Evolutionary conservation across 92 coral and sea anemone species (phyloP), one percentile per base, ranked within the genome.

Genomic region (Paramuricea clavata): DNA sequence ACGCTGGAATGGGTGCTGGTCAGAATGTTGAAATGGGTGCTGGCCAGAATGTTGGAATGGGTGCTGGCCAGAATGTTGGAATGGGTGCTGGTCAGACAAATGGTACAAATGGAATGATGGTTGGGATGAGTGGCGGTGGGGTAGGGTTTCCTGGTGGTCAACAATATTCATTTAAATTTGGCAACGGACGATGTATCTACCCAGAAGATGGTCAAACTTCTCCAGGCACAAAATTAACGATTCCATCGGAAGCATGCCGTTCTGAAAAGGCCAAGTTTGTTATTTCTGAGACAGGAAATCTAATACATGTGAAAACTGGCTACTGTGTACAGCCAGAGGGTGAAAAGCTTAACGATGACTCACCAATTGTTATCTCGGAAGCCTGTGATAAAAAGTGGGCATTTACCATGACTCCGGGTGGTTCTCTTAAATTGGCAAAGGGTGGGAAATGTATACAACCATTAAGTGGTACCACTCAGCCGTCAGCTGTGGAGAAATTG

Each of bases 181-280:
- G 39, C 41, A 65, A 65, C 42, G 72, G 72, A 65, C 36, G 72
- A 15, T 65, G 72, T 19, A 65, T 65, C 23, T 65, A 65, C 72
- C 72, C 72, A 33, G 72, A 65, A 65, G 41, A 33, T 65, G 72
- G 72, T 27, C 8, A 65, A 19, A 65, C 72, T 11, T 9, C 36
- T 1, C 5, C 72, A 13, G 72, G 72, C 1, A 65, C 72, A 25
- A 65, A 65, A 33, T 31, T 65, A 16, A 12, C 17, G n/a, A 65
- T 65, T 26, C 72, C 35, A 6, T 28, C 72, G 9, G 72, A 65
- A 19, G 35, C 72, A 6, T 65, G 72, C 16, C 72, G 72, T 65
- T 30, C 72, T 13, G 39, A 65, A 6, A 65, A 65, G 28, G 72
- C 19, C 19, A 65, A 65, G 72, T 65, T 65, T 19, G 11, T 12